Percentiles rank a stretch among this genome's conserved stretches.
Evolutionary conservation across 2,888 invertebrate species (phyloP).

Genomic region (Epinotia bilunana): DNA sequence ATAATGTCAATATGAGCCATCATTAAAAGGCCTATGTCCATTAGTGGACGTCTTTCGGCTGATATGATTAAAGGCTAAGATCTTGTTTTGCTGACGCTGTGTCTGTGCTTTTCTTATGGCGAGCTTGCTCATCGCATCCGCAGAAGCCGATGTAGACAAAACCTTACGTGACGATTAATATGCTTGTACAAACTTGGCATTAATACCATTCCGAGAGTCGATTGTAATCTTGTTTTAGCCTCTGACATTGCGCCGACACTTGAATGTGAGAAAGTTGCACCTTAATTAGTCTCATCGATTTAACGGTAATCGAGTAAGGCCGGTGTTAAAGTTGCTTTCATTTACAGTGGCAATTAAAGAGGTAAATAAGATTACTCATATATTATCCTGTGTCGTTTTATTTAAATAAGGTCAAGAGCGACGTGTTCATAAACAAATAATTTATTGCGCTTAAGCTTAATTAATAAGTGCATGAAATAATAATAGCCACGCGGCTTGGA

Average conservation of each 20-base stretch:
- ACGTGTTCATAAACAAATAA: constrained; percentile 34
- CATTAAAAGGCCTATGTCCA: no score
- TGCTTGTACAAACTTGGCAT: background rate
- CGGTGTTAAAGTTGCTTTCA: constrained; percentile 23
- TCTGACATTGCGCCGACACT: background rate
- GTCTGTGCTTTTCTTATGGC: no score
- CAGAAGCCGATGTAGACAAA: no score
- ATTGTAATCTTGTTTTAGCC: constrained; percentile 21
- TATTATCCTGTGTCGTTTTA: constrained; percentile 35
- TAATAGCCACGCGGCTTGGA: constrained; percentile 19
- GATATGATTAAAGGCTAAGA: no score
- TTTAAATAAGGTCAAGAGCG: constrained; percentile 38
- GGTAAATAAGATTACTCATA: constrained; percentile 40
- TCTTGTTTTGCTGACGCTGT: no score
- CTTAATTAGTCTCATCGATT: constrained; percentile 33
- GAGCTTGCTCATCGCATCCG: no score
- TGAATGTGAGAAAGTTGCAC: constrained; percentile 27
- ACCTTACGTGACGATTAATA: background rate
- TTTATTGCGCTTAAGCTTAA: constrained; percentile 24
- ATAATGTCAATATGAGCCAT: no score
- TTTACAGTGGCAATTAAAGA: constrained; percentile 42
- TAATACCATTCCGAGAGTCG: background rate
- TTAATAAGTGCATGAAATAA: constrained; percentile 28
- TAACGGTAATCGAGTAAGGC: constrained; percentile 25
- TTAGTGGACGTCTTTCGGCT: no score